Percentiles rank a stretch among this genome's conserved stretches.
Evolutionary conservation across 2,113 vertebrate species (phyloP).

Genomic region (Mesoclemmys tuberculata): DNA sequence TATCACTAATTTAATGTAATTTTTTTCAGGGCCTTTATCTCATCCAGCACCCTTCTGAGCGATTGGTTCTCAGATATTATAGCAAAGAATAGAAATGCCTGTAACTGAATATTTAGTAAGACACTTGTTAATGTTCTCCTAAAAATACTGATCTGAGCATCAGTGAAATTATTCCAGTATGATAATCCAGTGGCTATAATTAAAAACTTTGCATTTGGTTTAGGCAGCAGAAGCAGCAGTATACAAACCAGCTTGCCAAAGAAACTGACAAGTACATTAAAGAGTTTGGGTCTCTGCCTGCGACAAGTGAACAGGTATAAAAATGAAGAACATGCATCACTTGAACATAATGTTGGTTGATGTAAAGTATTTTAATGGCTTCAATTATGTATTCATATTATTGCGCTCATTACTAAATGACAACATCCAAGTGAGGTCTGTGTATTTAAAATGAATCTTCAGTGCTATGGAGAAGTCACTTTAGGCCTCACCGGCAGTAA

Average conservation of each 20-base stretch:
- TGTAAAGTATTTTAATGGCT: background rate
- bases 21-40: background rate
- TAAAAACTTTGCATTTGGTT: conserved; percentile 32
- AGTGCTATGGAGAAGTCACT: background rate
- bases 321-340: background rate
- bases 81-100: background rate
- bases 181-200: background rate
- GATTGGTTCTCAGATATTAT: background rate
- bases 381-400: background rate
- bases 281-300: conserved; percentile 90
- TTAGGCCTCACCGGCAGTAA: background rate
- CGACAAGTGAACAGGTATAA: conserved; percentile 87
- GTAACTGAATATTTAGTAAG: background rate
- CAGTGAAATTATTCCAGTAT: background rate
- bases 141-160: background rate
- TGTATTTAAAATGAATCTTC: background rate
- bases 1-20: background rate
- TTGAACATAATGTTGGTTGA: conserved; percentile 26
- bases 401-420: background rate
- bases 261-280: conserved; percentile 95
- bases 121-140: background rate
- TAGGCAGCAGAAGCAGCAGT: conserved; percentile 94
- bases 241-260: conserved; percentile 94
- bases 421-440: background rate
- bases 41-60: background rate